Percentiles rank a stretch among this genome's conserved stretches.
Evolutionary conservation across 2,888 invertebrate species (phyloP).

Genomic region (Operophtera brumata): DNA sequence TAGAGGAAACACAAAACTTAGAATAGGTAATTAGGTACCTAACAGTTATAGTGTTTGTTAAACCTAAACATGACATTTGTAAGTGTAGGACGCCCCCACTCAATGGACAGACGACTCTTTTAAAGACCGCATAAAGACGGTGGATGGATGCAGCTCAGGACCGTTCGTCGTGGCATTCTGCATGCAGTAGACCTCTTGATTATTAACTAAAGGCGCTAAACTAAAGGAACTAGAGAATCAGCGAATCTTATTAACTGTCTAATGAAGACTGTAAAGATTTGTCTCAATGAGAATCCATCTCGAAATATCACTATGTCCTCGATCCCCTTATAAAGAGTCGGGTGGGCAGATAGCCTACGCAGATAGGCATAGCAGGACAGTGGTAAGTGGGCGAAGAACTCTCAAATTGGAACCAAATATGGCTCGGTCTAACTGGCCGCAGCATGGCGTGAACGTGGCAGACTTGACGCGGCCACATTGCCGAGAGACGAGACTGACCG

Average conservation of each 20-base stretch:
- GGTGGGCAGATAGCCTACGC: constrained; percentile 63
- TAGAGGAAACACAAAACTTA: constrained; percentile 35
- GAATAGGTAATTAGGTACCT: too few species aligned
- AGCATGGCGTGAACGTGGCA: constrained; percentile 64
- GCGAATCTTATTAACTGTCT: too few species aligned
- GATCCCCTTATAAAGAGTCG: constrained; percentile 42
- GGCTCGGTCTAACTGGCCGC: constrained; percentile 54
- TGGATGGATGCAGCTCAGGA: too few species aligned
- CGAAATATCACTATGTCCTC: constrained; percentile 25
- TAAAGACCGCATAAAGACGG: too few species aligned
- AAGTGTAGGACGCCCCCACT: too few species aligned
- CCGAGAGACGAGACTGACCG: constrained; percentile 40
- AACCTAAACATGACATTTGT: not conserved
- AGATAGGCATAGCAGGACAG: constrained; percentile 45
- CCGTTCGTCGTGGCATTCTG: too few species aligned
- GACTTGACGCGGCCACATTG: constrained; percentile 53
- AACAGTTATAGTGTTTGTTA: too few species aligned
- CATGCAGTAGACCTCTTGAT: too few species aligned
- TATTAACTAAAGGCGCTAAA: too few species aligned
- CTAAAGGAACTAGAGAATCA: too few species aligned
- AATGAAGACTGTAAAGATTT: not conserved
- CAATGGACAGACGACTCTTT: too few species aligned
- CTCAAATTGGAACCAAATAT: constrained; percentile 67
- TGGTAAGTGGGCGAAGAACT: constrained; percentile 61
- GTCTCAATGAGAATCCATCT: constrained; percentile 6